These are phyloP conservation scores for Aplodontia rufa DNA, from an alignment of 2,113 vertebrate species.

Conservation along the genomic window DNA sequence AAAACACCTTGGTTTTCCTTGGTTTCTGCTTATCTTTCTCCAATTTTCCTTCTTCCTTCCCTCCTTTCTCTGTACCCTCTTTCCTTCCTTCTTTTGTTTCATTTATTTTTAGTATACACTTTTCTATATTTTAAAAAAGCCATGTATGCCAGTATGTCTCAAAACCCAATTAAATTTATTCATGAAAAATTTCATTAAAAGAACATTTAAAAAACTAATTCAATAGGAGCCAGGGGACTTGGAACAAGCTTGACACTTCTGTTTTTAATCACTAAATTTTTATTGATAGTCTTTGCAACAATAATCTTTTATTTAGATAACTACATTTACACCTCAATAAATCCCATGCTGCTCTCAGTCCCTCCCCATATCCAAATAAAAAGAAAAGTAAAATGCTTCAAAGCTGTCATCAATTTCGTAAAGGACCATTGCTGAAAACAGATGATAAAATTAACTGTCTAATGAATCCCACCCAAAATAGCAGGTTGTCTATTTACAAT, in stretches of 20 bases:
- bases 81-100: background rate
- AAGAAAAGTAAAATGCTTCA: conserved; percentile 27
- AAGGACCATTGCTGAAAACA: conserved; percentile 34
- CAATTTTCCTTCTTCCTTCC: background rate
- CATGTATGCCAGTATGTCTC: background rate
- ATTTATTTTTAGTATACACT: conserved; percentile 22
- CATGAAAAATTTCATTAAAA: conserved; percentile 73
- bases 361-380: conserved; percentile 36
- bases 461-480: conserved; percentile 68
- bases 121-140: conserved; percentile 42
- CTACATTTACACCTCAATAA: conserved; percentile 44
- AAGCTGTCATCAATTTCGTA: conserved; percentile 26
- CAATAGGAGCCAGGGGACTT: conserved; percentile 43
- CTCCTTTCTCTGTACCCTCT: background rate
- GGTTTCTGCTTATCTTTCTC: background rate
- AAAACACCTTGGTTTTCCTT: conserved; percentile 9
- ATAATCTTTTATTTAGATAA: conserved; percentile 61
- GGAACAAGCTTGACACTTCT: conserved; percentile 57
- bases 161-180: conserved; percentile 74
- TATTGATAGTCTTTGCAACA: conserved; percentile 63
- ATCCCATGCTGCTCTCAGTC: conserved; percentile 20
- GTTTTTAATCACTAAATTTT: conserved; percentile 61
- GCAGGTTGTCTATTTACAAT: conserved; percentile 57
- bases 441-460: conserved; percentile 60
- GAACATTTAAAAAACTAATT: conserved; percentile 68